Percentiles rank a stretch among this genome's conserved stretches.
Evolutionary conservation across 1,140 invertebrate species (phyloP).

Genomic region (Microplitis mediator): DNA sequence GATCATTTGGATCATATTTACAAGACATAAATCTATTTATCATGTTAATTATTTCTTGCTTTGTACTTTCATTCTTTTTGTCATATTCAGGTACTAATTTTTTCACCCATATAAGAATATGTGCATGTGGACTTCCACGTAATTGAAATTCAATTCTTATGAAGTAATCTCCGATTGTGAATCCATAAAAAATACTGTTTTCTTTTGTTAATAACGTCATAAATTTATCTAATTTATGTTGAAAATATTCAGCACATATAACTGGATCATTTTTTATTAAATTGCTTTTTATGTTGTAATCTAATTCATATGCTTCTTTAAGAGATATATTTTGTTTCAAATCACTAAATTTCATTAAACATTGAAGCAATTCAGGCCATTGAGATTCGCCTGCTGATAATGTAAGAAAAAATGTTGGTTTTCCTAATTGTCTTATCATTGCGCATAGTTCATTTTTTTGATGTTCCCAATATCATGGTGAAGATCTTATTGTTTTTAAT

Average conservation of each 20-base stretch:
- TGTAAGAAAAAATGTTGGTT: slow-evolving; percentile 26
- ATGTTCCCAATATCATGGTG: slow-evolving; percentile 29
- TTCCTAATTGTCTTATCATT: slow-evolving; percentile 22
- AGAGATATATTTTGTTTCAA: background rate
- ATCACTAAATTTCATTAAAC: background rate
- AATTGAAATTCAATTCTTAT: slow-evolving; percentile 27
- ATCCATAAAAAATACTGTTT: slow-evolving; percentile 20
- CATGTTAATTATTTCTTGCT: background rate
- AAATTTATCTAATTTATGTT: slow-evolving; percentile 27
- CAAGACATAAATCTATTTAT: slow-evolving; percentile 15
- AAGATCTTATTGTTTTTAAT: slow-evolving; percentile 20
- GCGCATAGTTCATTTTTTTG: slow-evolving; percentile 19
- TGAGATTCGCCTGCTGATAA: slow-evolving; percentile 17
- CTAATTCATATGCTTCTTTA: slow-evolving; percentile 3
- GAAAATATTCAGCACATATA: slow-evolving; percentile 22
- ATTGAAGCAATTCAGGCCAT: slow-evolving; percentile 23
- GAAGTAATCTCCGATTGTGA: slow-evolving; percentile 24
- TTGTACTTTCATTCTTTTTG: slow-evolving; percentile 2
- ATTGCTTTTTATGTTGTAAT: slow-evolving; percentile 16
- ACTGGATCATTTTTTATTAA: slow-evolving; percentile 30
- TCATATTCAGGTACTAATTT: slow-evolving; percentile 13
- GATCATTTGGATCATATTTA: slow-evolving; percentile 13
- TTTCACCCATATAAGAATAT: slow-evolving; percentile 18
- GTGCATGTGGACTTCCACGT: slow-evolving; percentile 19
- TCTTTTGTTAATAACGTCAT: slow-evolving; percentile 8